Evolutionary conservation across 2,797 vertebrate species (phyloP).

Genomic region (Diceros bicornis): DNA sequence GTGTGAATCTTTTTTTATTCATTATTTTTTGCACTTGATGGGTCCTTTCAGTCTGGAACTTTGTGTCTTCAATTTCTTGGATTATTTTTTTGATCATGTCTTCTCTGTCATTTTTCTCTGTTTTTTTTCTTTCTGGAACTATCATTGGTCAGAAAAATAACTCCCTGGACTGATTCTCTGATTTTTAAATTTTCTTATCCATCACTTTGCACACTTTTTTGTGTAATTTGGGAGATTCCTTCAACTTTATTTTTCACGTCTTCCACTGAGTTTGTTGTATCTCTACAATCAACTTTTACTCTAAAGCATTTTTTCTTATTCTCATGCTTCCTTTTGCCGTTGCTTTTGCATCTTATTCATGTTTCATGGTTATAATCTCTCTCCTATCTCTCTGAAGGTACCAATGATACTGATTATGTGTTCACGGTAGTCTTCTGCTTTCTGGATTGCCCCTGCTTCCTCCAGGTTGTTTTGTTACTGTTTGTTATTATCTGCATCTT

Average conservation of each 20-base stretch:
- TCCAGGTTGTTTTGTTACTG: neutral
- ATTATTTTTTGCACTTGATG: neutral
- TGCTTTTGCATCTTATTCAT: neutral
- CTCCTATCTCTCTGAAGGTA: neutral
- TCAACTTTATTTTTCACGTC: neutral
- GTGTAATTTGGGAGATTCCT: neutral
- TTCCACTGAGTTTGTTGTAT: neutral
- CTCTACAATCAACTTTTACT: neutral
- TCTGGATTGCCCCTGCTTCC: neutral
- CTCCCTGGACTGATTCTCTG: neutral
- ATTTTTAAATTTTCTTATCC: neutral
- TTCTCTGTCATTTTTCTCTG: neutral
- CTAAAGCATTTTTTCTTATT: neutral
- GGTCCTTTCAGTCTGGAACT: neutral
- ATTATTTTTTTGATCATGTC: neutral
- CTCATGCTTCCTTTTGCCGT: neutral
- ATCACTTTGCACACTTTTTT: neutral
- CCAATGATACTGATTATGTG: neutral
- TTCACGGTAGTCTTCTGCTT: neutral
- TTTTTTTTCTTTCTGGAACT: neutral
- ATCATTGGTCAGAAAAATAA: neutral
- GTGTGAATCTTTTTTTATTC: neutral
- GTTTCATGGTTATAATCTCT: neutral
- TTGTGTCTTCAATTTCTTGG: conserved; percentile 12
- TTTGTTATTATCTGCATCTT: neutral